Conservation (phyloP, 2,113 vertebrate species). For the Onychorhynchus coronatus region DNA sequence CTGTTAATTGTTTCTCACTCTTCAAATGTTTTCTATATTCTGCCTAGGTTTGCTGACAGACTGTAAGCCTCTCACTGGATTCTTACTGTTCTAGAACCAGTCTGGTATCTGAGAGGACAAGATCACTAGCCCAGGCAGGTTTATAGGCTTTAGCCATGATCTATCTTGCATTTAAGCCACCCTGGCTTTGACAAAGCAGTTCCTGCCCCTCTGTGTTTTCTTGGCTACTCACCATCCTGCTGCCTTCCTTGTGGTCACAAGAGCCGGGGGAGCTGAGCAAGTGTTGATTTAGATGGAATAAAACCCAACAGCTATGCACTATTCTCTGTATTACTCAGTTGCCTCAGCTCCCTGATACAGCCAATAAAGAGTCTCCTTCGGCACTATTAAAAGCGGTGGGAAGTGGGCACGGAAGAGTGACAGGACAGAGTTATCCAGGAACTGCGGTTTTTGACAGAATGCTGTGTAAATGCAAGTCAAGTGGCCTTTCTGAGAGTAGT, state of each 20-base stretch:
- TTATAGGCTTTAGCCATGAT: not conserved
- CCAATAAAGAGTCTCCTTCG: not conserved
- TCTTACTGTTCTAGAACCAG: not conserved
- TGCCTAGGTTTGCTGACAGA: not conserved
- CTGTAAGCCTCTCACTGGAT: not conserved
- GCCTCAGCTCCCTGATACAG: not conserved
- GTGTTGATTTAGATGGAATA: accelerated
- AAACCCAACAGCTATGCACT: accelerated
- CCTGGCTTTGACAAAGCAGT: not conserved
- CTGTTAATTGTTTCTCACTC: not conserved
- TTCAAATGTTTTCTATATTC: not conserved
- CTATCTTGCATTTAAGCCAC: not conserved
- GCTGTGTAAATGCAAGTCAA: not conserved
- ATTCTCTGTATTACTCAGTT: not conserved
- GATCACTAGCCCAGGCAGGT: accelerated
- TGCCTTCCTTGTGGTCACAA: not conserved
- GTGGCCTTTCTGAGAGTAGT: not conserved
- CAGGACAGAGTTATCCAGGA: not conserved
- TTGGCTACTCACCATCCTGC: accelerated
- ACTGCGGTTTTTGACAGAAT: not conserved
- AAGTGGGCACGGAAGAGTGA: not conserved
- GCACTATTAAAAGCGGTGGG: not conserved
- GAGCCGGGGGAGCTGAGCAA: not conserved
- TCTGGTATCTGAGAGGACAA: not conserved
- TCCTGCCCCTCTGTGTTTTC: not conserved